Evolutionary conservation across 2,888 invertebrate species (phyloP).

Genomic region (Sarcophaga subvicina): DNA sequence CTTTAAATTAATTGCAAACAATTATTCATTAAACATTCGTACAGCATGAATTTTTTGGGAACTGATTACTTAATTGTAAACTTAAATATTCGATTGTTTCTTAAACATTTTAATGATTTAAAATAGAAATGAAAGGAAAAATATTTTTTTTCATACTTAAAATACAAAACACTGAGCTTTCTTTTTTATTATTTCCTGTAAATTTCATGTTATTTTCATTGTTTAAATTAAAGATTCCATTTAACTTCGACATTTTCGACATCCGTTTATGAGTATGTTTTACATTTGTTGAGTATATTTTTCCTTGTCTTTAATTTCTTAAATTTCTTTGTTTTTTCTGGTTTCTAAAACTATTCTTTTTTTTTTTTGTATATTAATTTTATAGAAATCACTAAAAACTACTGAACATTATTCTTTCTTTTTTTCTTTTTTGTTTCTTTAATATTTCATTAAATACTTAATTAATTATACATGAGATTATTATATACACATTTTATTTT

Average conservation of each 20-base stretch:
- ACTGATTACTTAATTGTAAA: slow-evolving; percentile 3
- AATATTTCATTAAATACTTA: slow-evolving; percentile 42
- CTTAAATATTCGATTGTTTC: neutral
- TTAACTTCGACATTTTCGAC: slow-evolving; percentile 14
- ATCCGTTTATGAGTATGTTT: slow-evolving; percentile 12
- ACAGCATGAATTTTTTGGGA: too few relatives aligned
- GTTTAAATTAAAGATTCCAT: slow-evolving; percentile 1
- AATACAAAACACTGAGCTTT: slow-evolving; percentile 59
- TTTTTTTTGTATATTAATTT: slow-evolving; percentile 9
- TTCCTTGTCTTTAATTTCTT: slow-evolving; percentile 39
- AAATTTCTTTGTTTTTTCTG: slow-evolving; percentile 20
- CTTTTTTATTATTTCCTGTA: neutral
- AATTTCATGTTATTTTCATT: neutral
- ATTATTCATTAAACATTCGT: too few relatives aligned
- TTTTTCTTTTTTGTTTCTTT: slow-evolving; percentile 31
- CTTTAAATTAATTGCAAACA: too few relatives aligned
- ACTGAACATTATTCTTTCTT: slow-evolving; percentile 52
- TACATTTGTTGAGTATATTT: slow-evolving; percentile 56
- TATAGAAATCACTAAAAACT: slow-evolving; percentile 56
- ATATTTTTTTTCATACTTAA: slow-evolving; percentile 25
- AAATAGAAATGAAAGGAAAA: neutral
- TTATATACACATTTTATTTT: slow-evolving; percentile 33
- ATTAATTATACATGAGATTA: slow-evolving; percentile 21
- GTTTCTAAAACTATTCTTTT: slow-evolving; percentile 37
- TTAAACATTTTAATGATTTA: slow-evolving; percentile 21